Conservation (phyloP, 2,797 vertebrate genomes). For the Phalanger gymnotis region DNA sequence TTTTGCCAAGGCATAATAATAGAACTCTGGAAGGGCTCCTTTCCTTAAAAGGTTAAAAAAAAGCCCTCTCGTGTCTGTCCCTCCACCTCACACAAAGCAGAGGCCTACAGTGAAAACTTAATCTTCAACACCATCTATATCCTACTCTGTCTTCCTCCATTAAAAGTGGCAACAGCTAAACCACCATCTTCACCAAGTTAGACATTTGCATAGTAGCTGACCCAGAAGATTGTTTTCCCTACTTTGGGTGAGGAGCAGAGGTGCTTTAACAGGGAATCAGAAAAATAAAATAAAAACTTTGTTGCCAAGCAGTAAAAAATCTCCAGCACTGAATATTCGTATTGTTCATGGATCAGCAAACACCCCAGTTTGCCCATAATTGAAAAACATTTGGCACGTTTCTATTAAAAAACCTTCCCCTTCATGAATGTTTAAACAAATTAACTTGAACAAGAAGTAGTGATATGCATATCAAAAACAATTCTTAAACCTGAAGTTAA, state of each 20-base stretch:
- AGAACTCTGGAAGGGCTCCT: background rate
- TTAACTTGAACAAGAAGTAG: slow-evolving; percentile 73
- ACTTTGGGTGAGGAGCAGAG: background rate
- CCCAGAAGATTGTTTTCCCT: slow-evolving; percentile 41
- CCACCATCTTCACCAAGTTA: slow-evolving; percentile 6
- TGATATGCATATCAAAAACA: slow-evolving; percentile 70
- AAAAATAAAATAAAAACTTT: slow-evolving; percentile 54
- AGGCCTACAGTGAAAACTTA: background rate
- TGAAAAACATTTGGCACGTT: slow-evolving; percentile 73
- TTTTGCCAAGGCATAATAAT: background rate
- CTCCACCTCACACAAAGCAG: background rate
- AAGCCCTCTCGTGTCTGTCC: background rate
- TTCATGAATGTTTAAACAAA: slow-evolving; percentile 78
- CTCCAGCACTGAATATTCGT: slow-evolving; percentile 60
- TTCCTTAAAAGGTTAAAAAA: background rate
- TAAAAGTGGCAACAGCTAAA: slow-evolving; percentile 11
- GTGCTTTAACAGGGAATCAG: slow-evolving; percentile 11
- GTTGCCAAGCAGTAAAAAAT: slow-evolving; percentile 47
- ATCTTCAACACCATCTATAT: background rate
- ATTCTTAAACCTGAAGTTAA: slow-evolving; percentile 72
- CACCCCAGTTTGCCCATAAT: slow-evolving; percentile 63
- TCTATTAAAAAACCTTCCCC: slow-evolving; percentile 72
- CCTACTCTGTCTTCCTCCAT: background rate
- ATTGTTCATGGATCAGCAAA: slow-evolving; percentile 66
- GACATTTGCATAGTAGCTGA: slow-evolving; percentile 40